Evolutionary conservation across 2,113 vertebrate species (phyloP), one percentile per base, ranked within the genome.

Genomic region (Cacatua alba): DNA sequence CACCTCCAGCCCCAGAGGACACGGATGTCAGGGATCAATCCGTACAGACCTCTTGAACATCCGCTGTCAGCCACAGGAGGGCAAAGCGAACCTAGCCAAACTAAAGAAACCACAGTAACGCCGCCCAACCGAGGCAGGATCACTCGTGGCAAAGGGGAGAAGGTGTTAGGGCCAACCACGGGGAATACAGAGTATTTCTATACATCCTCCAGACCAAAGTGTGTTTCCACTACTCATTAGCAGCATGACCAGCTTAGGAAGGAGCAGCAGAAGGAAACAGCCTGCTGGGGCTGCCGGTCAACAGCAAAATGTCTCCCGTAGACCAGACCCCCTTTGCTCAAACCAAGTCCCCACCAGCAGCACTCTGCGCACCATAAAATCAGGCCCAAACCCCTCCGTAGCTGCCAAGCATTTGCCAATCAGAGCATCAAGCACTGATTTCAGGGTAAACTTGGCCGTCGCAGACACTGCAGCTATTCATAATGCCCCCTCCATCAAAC

Each of bases 1-100:
- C 12, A 7, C 0, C 19, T 6, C 28, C 17, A 46, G 39, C 23
- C 37, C 46, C 33, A 57, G 46, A 68, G 51, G 57, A 39, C 41
- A 19, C 41, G 3, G 55, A 11, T 28, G 49, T 13, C 52, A 18
- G 59, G 28, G 77, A 55, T 74, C 43, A 2, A 24, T 4, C 26
- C 0, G 2, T 4, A 9, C 26, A 64, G 65, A 33, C 29, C 71
- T 88, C 59, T 14, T 20, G 82, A 94, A 86, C 13, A 48, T 85
- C 94, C 64, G 6, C 92, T 43, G 48, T 43, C 88, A 94, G 90
- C 90, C 94, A 90, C 92, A 96, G 93, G 88, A 96, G 95, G 90
- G 92, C 88, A 90, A 96, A 97, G 55, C 9, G 60, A 96, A 80
- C 76, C 51, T 1, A 24, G 39, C 33, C 82, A 19, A 84, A 11